These are phyloP conservation scores for Notothenia coriiceps DNA, from an alignment of 2,113 vertebrate species.

Conservation along the genomic window DNA sequence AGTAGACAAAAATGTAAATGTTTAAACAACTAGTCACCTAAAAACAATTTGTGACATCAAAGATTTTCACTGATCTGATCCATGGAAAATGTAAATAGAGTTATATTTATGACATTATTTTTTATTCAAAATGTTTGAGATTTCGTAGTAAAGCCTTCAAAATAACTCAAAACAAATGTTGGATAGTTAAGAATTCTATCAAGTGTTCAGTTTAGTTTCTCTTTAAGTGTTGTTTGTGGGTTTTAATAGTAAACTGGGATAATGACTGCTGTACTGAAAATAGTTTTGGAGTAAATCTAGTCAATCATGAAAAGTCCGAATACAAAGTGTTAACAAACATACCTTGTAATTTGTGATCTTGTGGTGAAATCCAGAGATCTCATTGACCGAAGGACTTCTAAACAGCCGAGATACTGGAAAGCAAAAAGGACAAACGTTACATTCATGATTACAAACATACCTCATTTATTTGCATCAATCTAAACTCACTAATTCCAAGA, in stretches of 20 bases:
- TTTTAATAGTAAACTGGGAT: not conserved
- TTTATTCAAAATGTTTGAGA: too few relatives aligned
- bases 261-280: not conserved
- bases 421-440: constrained; percentile 2
- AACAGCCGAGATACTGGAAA: constrained; percentile 87
- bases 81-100: too few relatives aligned
- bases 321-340: constrained; percentile 2
- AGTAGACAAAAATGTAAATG: not conserved
- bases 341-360: constrained; percentile 88
- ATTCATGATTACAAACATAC: not conserved
- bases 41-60: not conserved
- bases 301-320: constrained; percentile 1
- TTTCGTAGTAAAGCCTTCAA: too few relatives aligned
- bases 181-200: not conserved
- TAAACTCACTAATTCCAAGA: not conserved
- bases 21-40: not conserved
- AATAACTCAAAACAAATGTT: too few relatives aligned
- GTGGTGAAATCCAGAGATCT: constrained; percentile 88
- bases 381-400: constrained; percentile 88
- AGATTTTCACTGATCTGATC: not conserved
- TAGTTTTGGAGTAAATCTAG: not conserved
- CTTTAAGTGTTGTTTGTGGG: not conserved
- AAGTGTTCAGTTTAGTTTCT: not conserved
- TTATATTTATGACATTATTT: too few relatives aligned
- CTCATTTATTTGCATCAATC: not conserved